Evolutionary conservation across 2,113 vertebrate genomes (phyloP), one percentile per base, ranked within the genome.

Genomic region (Odontophorus gujanensis): DNA sequence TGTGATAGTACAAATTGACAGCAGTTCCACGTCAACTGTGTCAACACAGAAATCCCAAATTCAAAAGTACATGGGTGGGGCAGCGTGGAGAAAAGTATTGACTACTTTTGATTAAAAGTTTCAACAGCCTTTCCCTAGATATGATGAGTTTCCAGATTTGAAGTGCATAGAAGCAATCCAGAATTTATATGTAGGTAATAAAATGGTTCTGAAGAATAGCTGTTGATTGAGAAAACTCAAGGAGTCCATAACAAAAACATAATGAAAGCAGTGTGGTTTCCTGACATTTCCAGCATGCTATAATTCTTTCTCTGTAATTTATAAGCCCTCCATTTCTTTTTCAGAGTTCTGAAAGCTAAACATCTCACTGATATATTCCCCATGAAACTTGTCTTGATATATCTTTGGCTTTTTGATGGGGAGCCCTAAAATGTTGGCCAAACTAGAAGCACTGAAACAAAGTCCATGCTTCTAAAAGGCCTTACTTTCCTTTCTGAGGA

Each of bases 251-350:
- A 91, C 58, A 75, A 95, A 87, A 89, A 13, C 28, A 8, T 83
- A 92, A 91, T 68, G 57, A 81, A 95, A 94, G 30, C 62, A 90
- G 57, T 61, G 63, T 77, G 63, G 62, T 63, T 92, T 91, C 50
- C 80, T 94, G 82, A 68, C 3, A 59, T 89, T 95, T 91, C 55
- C 34, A 63, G 45, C 1, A 0, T 45, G 71, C 14, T 75, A 15
- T 81, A 92, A 83, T 81, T 81, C 65, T 78, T 78, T 81, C 69
- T 43, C 11, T 3, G 2, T 43, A 73, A 91, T 85, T 92, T 89
- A 89, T 80, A 93, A 82, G 19, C 8, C 19, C 63, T 74, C 48
- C 19, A 85, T 89, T 82, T 89, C 61, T 89, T 96, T 92, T 80
- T 84, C 48, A 79, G 72, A 72, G 36, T 81, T 85, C 65, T 62